Percentiles rank a stretch among this genome's conserved stretches.
phyloP scores from a whole-genome alignment of 2,888 invertebrate species.

The Sipha maydis region DNA sequence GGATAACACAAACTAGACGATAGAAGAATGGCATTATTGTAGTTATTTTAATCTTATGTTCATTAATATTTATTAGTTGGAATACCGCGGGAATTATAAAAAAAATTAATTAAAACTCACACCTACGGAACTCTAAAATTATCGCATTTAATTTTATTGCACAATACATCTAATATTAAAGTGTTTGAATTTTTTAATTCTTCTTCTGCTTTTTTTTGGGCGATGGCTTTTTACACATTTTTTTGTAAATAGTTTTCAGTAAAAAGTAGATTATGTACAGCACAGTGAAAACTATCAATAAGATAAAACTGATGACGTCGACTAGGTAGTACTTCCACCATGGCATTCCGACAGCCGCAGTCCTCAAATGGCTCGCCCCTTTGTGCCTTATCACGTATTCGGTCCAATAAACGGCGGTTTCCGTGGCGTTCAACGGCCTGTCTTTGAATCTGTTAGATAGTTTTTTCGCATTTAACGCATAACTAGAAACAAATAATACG shows the following conservation, averaged over 20 bases:
- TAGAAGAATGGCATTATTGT: too few relatives aligned
- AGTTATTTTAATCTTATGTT: too few relatives aligned
- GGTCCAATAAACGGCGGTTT: constrained; percentile 63
- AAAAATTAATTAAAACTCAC: too few relatives aligned
- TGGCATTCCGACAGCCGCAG: constrained; percentile 49
- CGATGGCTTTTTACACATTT: constrained; percentile 18
- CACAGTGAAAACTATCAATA: neutral
- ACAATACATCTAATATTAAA: neutral
- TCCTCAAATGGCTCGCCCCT: constrained; percentile 62
- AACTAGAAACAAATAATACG: constrained; percentile 29
- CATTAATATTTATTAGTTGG: too few relatives aligned
- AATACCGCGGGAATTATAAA: too few relatives aligned
- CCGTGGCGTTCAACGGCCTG: constrained; percentile 39
- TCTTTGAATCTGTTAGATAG: constrained; percentile 61
- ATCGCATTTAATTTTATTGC: neutral
- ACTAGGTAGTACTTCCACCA: constrained; percentile 61
- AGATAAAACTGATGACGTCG: constrained; percentile 41
- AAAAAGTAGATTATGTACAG: constrained; percentile 31
- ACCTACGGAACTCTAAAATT: neutral
- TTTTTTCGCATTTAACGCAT: constrained; percentile 51
- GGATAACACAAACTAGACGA: too few relatives aligned
- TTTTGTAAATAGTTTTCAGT: neutral
- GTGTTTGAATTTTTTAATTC: neutral
- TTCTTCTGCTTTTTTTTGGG: constrained; percentile 44
- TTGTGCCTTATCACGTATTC: constrained; percentile 63